Conservation (phyloP, 2,888 invertebrate species). For the Anodontia alba region DNA sequence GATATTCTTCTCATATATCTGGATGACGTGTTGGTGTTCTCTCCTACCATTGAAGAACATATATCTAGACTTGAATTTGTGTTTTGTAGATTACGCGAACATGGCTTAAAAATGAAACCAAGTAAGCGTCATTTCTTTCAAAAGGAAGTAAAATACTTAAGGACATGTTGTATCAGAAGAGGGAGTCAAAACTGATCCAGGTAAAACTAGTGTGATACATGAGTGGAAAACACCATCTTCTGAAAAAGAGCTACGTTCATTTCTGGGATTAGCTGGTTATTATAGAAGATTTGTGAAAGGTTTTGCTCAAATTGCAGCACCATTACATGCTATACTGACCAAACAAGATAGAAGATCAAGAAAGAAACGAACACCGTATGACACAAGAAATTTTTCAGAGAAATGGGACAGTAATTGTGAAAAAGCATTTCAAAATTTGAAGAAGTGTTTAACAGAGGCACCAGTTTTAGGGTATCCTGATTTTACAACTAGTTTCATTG, state of each 20-base stretch:
- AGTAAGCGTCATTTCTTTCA: constrained; percentile 47
- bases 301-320: constrained; percentile 40
- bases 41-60: constrained; percentile 36
- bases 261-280: too few species aligned
- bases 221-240: constrained; percentile 41
- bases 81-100: constrained; percentile 31
- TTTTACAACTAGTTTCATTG: constrained; percentile 44
- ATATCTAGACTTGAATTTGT: constrained; percentile 46
- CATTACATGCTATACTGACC: constrained; percentile 18
- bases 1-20: constrained; percentile 23
- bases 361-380: neutral
- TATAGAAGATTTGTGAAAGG: constrained; percentile 7
- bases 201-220: constrained; percentile 32
- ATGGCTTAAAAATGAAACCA: constrained; percentile 50
- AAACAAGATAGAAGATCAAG: constrained; percentile 1
- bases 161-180: constrained; percentile 7
- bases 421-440: constrained; percentile 44
- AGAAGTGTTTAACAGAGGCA: constrained; percentile 39
- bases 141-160: constrained; percentile 21
- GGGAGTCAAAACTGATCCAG: neutral
- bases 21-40: constrained; percentile 59
- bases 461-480: constrained; percentile 60
- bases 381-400: constrained; percentile 2
- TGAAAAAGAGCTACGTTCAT: constrained; percentile 16
- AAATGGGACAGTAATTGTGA: constrained; percentile 39